Conservation (phyloP, 2,888 invertebrate genomes). For the Orthosia gothica region DNA sequence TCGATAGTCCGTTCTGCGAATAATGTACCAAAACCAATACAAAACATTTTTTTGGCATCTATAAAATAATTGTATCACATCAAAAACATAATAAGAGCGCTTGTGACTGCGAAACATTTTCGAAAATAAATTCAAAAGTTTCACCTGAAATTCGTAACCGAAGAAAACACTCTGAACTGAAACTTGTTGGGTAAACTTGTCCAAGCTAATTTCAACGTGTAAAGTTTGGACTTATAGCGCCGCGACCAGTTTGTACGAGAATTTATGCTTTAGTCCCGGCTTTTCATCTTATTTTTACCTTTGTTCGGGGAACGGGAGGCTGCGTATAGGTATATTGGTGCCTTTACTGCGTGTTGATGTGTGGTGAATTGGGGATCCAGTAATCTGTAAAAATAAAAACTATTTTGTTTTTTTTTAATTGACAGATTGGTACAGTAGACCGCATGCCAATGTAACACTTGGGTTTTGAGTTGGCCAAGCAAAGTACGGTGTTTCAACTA, state of each 20-base stretch:
- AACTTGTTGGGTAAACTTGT: conserved; percentile 56
- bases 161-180: conserved; percentile 55
- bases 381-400: background rate
- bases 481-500: no score
- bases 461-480: no score
- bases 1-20: no score
- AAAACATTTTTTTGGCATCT: background rate
- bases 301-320: conserved; percentile 1
- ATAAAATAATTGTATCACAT: conserved; percentile 1
- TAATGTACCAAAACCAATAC: background rate
- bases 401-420: no score
- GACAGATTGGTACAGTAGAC: no score
- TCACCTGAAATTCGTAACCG: conserved; percentile 48
- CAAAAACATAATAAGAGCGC: conserved; percentile 5
- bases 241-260: conserved; percentile 43
- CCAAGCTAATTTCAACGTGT: conserved; percentile 58
- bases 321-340: background rate
- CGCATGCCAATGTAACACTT: no score
- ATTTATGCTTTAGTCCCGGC: conserved; percentile 53
- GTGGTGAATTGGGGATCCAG: background rate
- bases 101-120: conserved; percentile 26
- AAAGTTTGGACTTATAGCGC: conserved; percentile 61
- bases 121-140: conserved; percentile 54
- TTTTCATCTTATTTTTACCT: conserved; percentile 50
- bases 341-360: background rate